A percentile compares a stretch with the other conserved stretches of the same genome.
Evolutionary conservation across 2,113 vertebrate genomes (phyloP).

Genomic region (Neotoma lepida): DNA sequence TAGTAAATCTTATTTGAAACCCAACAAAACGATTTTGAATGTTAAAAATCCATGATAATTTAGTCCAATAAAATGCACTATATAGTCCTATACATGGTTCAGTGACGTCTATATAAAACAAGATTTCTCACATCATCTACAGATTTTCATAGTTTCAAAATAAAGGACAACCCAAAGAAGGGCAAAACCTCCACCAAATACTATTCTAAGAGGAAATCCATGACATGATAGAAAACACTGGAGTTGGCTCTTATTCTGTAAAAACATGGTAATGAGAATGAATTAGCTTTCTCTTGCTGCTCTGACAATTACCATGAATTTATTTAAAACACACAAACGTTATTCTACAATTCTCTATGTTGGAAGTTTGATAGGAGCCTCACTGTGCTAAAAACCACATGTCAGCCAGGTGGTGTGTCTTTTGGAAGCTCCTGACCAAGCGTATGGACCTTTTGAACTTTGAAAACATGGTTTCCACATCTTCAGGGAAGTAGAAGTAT

Average conservation of each 20-base stretch:
- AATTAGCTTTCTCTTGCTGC: background rate
- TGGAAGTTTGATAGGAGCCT: background rate
- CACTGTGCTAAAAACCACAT: background rate
- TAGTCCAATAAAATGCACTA: background rate
- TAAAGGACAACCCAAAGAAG: background rate
- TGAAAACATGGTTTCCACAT: background rate
- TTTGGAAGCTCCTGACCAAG: background rate
- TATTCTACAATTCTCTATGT: background rate
- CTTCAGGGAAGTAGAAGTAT: background rate
- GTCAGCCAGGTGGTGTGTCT: background rate
- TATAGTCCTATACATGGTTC: background rate
- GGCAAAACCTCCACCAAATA: background rate
- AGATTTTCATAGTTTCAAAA: background rate
- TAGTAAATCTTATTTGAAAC: conserved; percentile 37
- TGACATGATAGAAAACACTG: background rate
- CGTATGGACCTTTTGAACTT: background rate
- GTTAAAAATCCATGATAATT: background rate
- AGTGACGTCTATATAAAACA: background rate
- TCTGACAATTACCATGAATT: background rate
- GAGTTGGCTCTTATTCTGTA: background rate
- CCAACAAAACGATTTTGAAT: conserved; percentile 28
- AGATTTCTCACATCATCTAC: background rate
- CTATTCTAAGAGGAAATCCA: background rate
- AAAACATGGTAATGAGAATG: background rate
- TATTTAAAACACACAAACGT: background rate